Evolutionary conservation across 2,797 vertebrate genomes (phyloP).

Genomic region (Merluccius polli): DNA sequence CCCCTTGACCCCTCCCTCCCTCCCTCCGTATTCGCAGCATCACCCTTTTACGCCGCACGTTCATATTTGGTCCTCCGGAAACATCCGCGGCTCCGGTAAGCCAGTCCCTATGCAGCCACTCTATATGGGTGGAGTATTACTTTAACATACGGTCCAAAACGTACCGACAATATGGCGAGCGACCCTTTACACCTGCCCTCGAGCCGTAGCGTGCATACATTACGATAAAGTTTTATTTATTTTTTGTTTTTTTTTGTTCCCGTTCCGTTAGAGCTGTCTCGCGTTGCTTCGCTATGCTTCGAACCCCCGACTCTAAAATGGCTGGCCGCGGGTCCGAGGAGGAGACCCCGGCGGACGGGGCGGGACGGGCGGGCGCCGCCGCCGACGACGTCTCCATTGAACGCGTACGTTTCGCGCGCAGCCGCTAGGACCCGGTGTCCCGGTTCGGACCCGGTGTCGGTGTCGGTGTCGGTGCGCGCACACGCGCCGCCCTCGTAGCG

Average conservation of each 20-base stretch:
- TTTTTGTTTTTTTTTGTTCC: too few species aligned
- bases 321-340: slow-evolving; percentile 81
- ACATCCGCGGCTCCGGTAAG: slow-evolving; percentile 78
- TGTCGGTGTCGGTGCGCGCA: slow-evolving; percentile 52
- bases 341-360: slow-evolving; percentile 40
- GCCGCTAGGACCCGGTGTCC: too few species aligned
- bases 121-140: slow-evolving; percentile 73
- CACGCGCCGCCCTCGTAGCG: slow-evolving; percentile 34
- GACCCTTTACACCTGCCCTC: slow-evolving; percentile 41
- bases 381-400: not conserved
- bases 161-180: slow-evolving; percentile 47
- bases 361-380: slow-evolving; percentile 24
- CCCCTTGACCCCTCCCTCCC: slow-evolving; percentile 74
- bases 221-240: slow-evolving; percentile 61
- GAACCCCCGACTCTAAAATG: slow-evolving; percentile 82
- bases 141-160: slow-evolving; percentile 71
- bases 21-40: slow-evolving; percentile 68
- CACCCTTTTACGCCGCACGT: slow-evolving; percentile 77
- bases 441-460: not conserved
- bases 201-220: slow-evolving; percentile 24
- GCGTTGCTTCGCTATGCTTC: slow-evolving; percentile 64
- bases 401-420: not conserved
- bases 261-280: slow-evolving; percentile 40
- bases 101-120: slow-evolving; percentile 74
- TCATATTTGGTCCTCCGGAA: slow-evolving; percentile 87